Evolutionary conservation across 1,140 invertebrate species (phyloP).

Genomic region (Habropoda laboriosa): DNA sequence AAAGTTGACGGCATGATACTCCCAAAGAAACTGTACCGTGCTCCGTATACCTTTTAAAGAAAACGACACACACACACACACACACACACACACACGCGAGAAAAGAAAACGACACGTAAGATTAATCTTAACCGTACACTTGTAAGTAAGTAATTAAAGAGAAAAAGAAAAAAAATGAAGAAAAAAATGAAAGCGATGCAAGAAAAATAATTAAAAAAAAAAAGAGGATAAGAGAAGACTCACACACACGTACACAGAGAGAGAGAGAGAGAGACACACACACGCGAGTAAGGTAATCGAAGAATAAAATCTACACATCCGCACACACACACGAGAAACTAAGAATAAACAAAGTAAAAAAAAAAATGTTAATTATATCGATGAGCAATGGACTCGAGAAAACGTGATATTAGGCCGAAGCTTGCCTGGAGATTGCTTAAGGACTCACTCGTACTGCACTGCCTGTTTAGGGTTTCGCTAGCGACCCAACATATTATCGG

Average conservation of each 20-base stretch:
- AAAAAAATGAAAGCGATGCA: conserved; percentile 37
- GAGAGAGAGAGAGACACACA: conserved; percentile 2
- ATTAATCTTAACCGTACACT: conserved; percentile 77
- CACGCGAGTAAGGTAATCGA: conserved; percentile 59
- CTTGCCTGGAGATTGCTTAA: conserved; percentile 83
- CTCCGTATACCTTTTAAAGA: conserved; percentile 76
- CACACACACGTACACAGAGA: conserved; percentile 44
- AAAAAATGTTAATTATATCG: conserved; percentile 69
- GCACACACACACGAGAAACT: conserved; percentile 43
- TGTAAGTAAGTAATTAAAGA: conserved; percentile 76
- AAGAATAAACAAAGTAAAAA: conserved; percentile 44
- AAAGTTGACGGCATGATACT: conserved; percentile 63
- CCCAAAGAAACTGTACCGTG: conserved; percentile 79
- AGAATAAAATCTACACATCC: conserved; percentile 36
- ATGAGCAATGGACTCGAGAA: conserved; percentile 81
- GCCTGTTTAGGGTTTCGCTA: conserved; percentile 82
- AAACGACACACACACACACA: no score
- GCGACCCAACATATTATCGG: conserved; percentile 82
- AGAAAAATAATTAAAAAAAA: conserved; percentile 35
- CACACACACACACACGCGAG: no score
- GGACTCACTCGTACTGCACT: conserved; percentile 82
- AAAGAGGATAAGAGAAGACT: conserved; percentile 37
- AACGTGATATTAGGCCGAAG: conserved; percentile 83
- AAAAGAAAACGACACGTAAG: conserved; percentile 61
- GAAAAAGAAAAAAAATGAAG: conserved; percentile 34